Conservation (phyloP, 1,140 invertebrate genomes). For the Musca vetustissima region DNA sequence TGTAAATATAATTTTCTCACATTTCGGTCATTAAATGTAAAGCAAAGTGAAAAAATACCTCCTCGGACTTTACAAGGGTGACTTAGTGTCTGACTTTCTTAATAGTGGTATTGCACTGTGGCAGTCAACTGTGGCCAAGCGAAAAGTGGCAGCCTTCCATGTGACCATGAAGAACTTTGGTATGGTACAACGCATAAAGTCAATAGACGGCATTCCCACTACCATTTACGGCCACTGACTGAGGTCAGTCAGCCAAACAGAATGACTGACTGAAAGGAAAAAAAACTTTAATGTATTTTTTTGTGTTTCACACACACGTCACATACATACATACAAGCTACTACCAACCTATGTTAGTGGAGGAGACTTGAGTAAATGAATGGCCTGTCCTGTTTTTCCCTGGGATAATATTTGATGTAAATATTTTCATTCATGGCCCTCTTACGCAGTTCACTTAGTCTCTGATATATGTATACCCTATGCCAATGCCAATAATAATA, state of each 20-base stretch:
- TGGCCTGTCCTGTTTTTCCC: neutral
- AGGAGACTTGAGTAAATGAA: too few relatives aligned
- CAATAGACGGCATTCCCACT: too few relatives aligned
- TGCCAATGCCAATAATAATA: slow-evolving; percentile 2
- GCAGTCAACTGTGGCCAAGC: neutral
- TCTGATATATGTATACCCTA: neutral
- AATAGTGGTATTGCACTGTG: neutral
- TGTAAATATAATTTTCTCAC: slow-evolving; percentile 27
- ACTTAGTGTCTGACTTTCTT: neutral
- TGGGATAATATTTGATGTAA: slow-evolving; percentile 26
- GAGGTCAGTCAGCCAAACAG: neutral
- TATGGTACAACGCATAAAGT: neutral
- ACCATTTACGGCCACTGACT: neutral
- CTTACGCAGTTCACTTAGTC: slow-evolving; percentile 31
- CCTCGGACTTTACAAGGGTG: slow-evolving; percentile 20
- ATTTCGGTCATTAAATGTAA: slow-evolving; percentile 18
- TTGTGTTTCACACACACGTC: neutral
- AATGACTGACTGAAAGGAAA: neutral
- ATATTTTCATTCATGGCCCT: slow-evolving; percentile 33
- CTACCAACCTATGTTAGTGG: too few relatives aligned
- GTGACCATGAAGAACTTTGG: neutral
- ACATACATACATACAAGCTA: neutral
- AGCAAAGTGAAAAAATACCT: too few relatives aligned
- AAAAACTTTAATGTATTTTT: neutral
- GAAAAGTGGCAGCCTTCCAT: neutral